Conservation (phyloP, 2,888 invertebrate species). For the Ennomos fuscantarius region DNA sequence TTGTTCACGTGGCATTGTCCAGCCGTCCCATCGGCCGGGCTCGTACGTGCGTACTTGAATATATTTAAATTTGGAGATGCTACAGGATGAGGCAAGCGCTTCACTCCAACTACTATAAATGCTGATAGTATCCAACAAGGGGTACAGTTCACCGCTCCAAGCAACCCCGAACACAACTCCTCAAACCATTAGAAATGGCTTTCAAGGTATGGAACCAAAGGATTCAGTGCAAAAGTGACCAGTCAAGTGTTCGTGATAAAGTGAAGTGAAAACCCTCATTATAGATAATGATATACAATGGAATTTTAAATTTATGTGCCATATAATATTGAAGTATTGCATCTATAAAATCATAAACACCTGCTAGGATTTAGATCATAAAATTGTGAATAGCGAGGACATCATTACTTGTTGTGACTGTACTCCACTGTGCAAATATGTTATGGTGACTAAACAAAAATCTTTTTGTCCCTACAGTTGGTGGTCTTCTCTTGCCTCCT, state of each 20-base stretch:
- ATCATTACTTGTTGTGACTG: constrained; percentile 8
- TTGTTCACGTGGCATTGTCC: constrained; percentile 82
- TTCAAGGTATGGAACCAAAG: constrained; percentile 72
- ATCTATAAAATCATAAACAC: constrained; percentile 2
- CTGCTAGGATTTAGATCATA: constrained; percentile 8
- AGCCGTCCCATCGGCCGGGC: constrained; percentile 65
- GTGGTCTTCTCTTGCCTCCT: constrained; percentile 73
- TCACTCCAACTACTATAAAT: constrained; percentile 71
- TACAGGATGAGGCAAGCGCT: constrained; percentile 79
- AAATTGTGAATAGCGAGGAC: constrained; percentile 14
- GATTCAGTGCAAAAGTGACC: constrained; percentile 46
- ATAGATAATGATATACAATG: too few relatives aligned
- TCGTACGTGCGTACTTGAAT: constrained; percentile 84
- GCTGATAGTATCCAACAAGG: constrained; percentile 64
- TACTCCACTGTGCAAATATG: neutral
- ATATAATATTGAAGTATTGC: constrained; percentile 5
- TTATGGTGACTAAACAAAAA: neutral
- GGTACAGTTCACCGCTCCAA: constrained; percentile 74
- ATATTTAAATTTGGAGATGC: constrained; percentile 85
- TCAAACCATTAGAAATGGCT: constrained; percentile 68
- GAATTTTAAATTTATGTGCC: neutral
- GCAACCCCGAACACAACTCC: constrained; percentile 71
- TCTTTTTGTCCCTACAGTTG: constrained; percentile 60
- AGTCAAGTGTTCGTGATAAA: constrained; percentile 24
- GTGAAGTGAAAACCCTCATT: constrained; percentile 24